Evolutionary conservation across 1,140 invertebrate genomes (phyloP).

Genomic region (Caenorhabditis tropicalis): DNA sequence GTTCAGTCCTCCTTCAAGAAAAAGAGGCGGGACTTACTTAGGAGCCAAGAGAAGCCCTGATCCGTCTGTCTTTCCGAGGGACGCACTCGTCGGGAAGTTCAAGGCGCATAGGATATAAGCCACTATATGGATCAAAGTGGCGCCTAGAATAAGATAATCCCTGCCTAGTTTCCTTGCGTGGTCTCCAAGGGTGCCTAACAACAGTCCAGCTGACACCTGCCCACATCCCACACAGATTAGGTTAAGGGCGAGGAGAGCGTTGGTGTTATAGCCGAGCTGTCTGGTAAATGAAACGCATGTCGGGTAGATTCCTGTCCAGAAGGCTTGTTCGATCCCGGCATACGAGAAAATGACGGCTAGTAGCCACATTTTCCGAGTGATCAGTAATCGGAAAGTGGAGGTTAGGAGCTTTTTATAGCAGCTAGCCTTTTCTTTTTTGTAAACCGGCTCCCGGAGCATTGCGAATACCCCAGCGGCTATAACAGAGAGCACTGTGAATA

Average conservation of each 20-base stretch:
- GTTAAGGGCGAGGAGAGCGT: constrained; percentile 85
- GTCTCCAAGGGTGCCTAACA: constrained; percentile 86
- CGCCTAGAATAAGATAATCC: constrained; percentile 85
- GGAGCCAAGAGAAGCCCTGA: constrained; percentile 75
- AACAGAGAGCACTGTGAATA: constrained; percentile 17
- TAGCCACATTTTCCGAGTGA: constrained; percentile 42
- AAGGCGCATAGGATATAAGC: constrained; percentile 85
- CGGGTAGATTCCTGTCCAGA: constrained; percentile 83
- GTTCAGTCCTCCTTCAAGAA: too few species aligned
- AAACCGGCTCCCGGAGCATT: not conserved
- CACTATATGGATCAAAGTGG: constrained; percentile 81
- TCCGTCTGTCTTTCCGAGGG: constrained; percentile 77
- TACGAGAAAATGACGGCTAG: constrained; percentile 46
- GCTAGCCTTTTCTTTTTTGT: not conserved
- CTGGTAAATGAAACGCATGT: constrained; percentile 85
- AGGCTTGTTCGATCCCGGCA: constrained; percentile 48
- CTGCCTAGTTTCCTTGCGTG: constrained; percentile 83
- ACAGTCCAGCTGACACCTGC: constrained; percentile 79
- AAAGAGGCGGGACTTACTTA: too few species aligned
- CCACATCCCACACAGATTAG: constrained; percentile 90
- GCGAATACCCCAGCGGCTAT: not conserved
- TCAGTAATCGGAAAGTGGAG: constrained; percentile 45
- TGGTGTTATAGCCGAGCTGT: constrained; percentile 80
- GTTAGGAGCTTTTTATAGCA: constrained; percentile 2
- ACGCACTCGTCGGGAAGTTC: constrained; percentile 83